phyloP scores from a whole-genome alignment of 1,140 invertebrate genomes.

The Aphaenogaster floridana region DNA sequence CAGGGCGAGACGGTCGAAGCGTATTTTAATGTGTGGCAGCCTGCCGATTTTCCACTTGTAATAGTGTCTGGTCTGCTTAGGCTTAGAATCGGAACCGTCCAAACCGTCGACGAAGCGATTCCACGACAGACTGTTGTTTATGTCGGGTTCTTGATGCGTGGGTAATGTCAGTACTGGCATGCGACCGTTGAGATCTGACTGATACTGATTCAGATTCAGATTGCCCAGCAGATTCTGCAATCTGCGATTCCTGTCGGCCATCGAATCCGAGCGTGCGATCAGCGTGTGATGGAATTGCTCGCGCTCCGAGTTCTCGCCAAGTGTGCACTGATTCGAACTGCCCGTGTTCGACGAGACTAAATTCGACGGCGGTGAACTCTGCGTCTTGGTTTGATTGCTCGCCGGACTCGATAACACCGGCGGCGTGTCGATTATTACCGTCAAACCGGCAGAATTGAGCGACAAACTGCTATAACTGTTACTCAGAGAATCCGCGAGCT shows the following conservation, averaged over 20 bases:
- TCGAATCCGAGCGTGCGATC: constrained; percentile 68
- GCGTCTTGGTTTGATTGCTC: constrained; percentile 80
- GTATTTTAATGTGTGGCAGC: constrained; percentile 91
- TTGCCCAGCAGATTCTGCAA: constrained; percentile 80
- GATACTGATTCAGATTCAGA: constrained; percentile 72
- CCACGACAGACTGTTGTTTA: constrained; percentile 81
- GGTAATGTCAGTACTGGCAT: constrained; percentile 78
- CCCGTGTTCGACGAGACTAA: constrained; percentile 76
- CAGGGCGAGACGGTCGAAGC: constrained; percentile 96
- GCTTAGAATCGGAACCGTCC: constrained; percentile 75
- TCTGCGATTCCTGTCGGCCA: constrained; percentile 77
- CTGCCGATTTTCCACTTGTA: constrained; percentile 94
- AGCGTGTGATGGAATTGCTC: constrained; percentile 72
- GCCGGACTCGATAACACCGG: constrained; percentile 83
- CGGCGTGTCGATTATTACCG: constrained; percentile 89
- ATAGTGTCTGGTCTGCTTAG: constrained; percentile 91
- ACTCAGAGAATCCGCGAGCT: constrained; percentile 85
- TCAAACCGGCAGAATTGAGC: constrained; percentile 88
- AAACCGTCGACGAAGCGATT: constrained; percentile 82
- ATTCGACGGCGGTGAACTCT: constrained; percentile 78
- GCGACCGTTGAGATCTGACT: constrained; percentile 74
- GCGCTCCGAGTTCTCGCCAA: constrained; percentile 69
- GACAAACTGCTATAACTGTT: constrained; percentile 88
- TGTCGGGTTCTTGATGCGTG: constrained; percentile 76
- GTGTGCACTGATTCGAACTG: constrained; percentile 71